Evolutionary conservation across 2,113 vertebrate species (phyloP), one percentile per base, ranked within the genome.

Genomic region (Elachura formosa): DNA sequence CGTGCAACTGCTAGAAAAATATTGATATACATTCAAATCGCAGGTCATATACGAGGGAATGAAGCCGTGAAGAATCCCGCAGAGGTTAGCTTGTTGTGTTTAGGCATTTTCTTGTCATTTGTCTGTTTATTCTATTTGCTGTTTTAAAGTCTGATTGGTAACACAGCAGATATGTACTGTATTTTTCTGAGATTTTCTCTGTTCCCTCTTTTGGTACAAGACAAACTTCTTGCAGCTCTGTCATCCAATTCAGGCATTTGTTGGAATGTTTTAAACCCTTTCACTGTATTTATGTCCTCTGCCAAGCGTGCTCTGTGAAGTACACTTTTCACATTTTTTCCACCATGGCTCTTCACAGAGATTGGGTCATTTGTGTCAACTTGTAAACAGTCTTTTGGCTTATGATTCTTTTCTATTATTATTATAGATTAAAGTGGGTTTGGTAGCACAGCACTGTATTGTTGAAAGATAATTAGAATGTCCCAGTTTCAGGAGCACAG

Each of bases 401-500:
- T 95, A 89, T 79, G 51, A 84, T 89, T 90, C 74, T 91, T 89
- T 88, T 84, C 90, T 91, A 54, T 83, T 94, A 82, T 93, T 94
- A 95, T 93, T 93, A 49, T 41, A 63, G 90, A 93, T 89, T 93
- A 91, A 90, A 97, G 84, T 77, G 71, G 75, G 41, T 76, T 96
- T 82, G 81, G 78, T 77, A 89, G 59, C 66, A 77, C 31, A 79
- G 84, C 45, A 24, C 81, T 31, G 51, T 84, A 90, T 93, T 79
- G 80, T 77, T 96, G 93, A 87, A 96, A 91, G 78, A 95, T 97
- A 94, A 97, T 95, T 97, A 97, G 94, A 96, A 96, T 95, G 96
- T 84, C 96, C 96, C 61, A 96, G 84, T 95, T 97, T 96, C 79
- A 67, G 79, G 83, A 95, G 82, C 84, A 95, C 12, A 93, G 86